phyloP scores from a whole-genome alignment of 1,140 invertebrate genomes.

The Uloborus diversus region DNA sequence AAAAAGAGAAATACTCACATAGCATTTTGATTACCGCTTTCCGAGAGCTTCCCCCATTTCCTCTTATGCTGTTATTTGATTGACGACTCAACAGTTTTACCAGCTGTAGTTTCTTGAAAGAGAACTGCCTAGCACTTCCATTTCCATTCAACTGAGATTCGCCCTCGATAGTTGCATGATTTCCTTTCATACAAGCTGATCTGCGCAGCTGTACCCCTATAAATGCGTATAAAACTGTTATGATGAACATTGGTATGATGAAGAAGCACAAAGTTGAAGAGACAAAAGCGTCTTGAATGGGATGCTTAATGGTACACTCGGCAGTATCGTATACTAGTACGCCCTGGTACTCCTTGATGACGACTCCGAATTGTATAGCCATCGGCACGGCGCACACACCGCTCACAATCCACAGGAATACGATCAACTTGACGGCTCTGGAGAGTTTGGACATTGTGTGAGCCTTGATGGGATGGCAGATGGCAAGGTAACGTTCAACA shows the following conservation, averaged over 20 bases:
- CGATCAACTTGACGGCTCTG: slow-evolving; percentile 71
- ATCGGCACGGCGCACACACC: slow-evolving; percentile 78
- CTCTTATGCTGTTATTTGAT: slow-evolving; percentile 30
- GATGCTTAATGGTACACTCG: slow-evolving; percentile 25
- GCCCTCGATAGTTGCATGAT: not conserved
- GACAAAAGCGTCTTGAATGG: slow-evolving; percentile 76
- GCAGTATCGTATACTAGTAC: not conserved
- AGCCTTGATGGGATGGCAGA: slow-evolving; percentile 89
- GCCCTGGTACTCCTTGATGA: slow-evolving; percentile 23
- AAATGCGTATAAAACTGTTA: slow-evolving; percentile 83
- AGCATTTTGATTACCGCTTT: slow-evolving; percentile 60
- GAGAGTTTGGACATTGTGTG: slow-evolving; percentile 81
- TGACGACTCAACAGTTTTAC: slow-evolving; percentile 20
- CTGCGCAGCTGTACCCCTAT: slow-evolving; percentile 81
- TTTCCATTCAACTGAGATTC: slow-evolving; percentile 32
- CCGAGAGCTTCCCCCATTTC: slow-evolving; percentile 42
- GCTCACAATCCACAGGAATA: slow-evolving; percentile 71
- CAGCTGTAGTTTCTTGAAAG: slow-evolving; percentile 22
- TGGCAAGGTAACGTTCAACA: slow-evolving; percentile 92
- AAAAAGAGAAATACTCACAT: slow-evolving; percentile 48
- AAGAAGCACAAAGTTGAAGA: slow-evolving; percentile 87
- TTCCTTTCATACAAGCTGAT: slow-evolving; percentile 62
- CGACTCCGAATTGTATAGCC: slow-evolving; percentile 65
- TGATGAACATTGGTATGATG: slow-evolving; percentile 84
- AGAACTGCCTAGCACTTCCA: slow-evolving; percentile 1